Evolutionary conservation across 2,113 vertebrate species (phyloP).

Genomic region (Triplophysa dalaica): DNA sequence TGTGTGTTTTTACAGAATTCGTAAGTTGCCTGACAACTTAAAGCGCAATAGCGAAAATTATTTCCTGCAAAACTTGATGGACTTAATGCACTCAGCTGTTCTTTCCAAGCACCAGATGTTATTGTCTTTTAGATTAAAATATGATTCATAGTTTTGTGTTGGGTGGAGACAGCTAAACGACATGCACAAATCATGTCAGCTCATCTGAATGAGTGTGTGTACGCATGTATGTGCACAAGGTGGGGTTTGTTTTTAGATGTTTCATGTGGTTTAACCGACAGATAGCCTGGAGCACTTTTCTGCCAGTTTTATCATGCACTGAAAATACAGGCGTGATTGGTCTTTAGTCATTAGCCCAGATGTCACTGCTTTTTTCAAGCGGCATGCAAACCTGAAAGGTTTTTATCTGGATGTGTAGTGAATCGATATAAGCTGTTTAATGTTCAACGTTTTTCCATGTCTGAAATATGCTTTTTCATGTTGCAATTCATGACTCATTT

Average conservation of each 20-base stretch:
- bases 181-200: background rate
- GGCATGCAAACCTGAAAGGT: background rate
- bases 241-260: constrained; percentile 49
- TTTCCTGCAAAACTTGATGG: background rate
- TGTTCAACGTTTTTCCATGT: background rate
- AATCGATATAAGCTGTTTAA: background rate
- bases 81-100: background rate
- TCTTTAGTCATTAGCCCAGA: background rate
- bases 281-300: constrained; percentile 31
- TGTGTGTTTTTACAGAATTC: background rate
- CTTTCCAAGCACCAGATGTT: background rate
- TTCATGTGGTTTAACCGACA: constrained; percentile 44
- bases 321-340: background rate
- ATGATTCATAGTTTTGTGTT: constrained; percentile 11
- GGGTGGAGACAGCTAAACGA: constrained; percentile 5
- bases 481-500: constrained; percentile 1
- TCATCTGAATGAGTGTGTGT: constrained; percentile 24
- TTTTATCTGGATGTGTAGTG: background rate
- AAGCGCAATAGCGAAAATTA: background rate
- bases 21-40: background rate
- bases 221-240: constrained; percentile 46
- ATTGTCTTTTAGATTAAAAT: background rate
- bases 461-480: background rate
- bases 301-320: constrained; percentile 10
- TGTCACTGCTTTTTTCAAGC: background rate